A percentile compares a stretch with the other conserved stretches of the same genome.
These are phyloP conservation scores for Lordiphosa andalusiaca DNA, from an alignment of 2,888 invertebrate species.

Conservation along the genomic window DNA sequence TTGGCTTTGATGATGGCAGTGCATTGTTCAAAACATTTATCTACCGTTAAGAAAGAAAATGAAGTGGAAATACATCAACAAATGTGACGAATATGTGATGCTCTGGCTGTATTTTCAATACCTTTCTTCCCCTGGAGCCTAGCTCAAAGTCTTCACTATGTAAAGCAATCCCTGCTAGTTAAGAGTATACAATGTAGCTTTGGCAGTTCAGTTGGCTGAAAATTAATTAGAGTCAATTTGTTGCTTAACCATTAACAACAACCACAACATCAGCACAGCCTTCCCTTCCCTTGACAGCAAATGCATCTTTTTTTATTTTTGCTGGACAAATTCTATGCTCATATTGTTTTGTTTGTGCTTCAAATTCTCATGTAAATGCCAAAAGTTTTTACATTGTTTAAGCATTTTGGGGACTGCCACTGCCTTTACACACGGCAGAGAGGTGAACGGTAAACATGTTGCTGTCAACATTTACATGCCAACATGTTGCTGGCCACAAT, in stretches of 20 bases:
- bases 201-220: conserved; percentile 48
- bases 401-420: conserved; percentile 24
- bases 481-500: conserved; percentile 46
- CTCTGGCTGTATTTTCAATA: conserved; percentile 2
- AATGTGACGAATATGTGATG: not conserved
- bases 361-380: conserved; percentile 71
- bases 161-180: not conserved
- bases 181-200: conserved; percentile 44
- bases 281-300: conserved; percentile 5
- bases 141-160: too few relatives aligned
- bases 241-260: conserved; percentile 45
- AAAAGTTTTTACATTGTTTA: conserved; percentile 65
- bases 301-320: conserved; percentile 35
- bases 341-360: conserved; percentile 62
- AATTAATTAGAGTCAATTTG: conserved; percentile 69
- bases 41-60: conserved; percentile 51
- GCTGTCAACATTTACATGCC: conserved; percentile 60
- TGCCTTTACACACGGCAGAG: conserved; percentile 13
- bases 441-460: conserved; percentile 65
- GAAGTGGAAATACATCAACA: not conserved
- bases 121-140: too few relatives aligned
- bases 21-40: conserved; percentile 63
- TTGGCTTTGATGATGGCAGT: conserved; percentile 32
- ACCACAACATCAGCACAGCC: not conserved
- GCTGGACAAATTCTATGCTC: conserved; percentile 55